phyloP scores from a whole-genome alignment of 2,113 vertebrate genomes.

The Hydropotes inermis region DNA sequence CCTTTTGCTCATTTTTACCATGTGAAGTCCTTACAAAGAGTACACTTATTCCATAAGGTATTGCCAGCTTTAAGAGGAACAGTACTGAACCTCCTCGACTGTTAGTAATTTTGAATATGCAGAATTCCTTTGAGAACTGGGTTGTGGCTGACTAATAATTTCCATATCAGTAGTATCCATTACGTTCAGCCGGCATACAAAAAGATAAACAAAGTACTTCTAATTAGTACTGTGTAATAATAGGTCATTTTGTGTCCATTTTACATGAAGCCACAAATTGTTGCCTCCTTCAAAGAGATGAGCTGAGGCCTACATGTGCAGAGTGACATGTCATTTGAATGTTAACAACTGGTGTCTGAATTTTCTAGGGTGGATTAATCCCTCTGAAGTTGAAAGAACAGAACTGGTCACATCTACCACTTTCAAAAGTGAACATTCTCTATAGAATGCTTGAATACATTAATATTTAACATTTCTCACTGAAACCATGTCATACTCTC shows the following conservation, averaged over 20 bases:
- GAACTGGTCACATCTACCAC: background rate
- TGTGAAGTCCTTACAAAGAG: constrained; percentile 12
- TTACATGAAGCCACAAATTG: background rate
- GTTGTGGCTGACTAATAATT: constrained; percentile 76
- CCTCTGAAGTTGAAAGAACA: background rate
- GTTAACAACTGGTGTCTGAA: constrained; percentile 68
- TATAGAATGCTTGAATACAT: constrained; percentile 46
- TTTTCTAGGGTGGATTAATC: constrained; percentile 40
- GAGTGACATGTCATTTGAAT: constrained; percentile 39
- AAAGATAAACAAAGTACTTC: constrained; percentile 68
- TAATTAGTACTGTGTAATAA: constrained; percentile 75
- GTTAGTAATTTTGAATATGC: constrained; percentile 54
- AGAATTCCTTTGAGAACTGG: constrained; percentile 50
- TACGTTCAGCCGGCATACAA: constrained; percentile 62
- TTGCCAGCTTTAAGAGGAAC: constrained; percentile 64
- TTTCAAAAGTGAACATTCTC: constrained; percentile 2
- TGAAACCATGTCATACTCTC: background rate
- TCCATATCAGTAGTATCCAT: constrained; percentile 64
- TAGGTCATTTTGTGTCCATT: constrained; percentile 63
- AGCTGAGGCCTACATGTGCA: constrained; percentile 41
- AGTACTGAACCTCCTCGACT: constrained; percentile 44
- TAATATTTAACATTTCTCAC: constrained; percentile 59
- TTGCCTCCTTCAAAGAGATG: constrained; percentile 64
- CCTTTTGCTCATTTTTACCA: constrained; percentile 24
- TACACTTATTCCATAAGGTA: constrained; percentile 54